A percentile compares a stretch with the other conserved stretches of the same genome.
Evolutionary conservation across 2,888 invertebrate species (phyloP).

Genomic region (Orthonychiurus folsomi): DNA sequence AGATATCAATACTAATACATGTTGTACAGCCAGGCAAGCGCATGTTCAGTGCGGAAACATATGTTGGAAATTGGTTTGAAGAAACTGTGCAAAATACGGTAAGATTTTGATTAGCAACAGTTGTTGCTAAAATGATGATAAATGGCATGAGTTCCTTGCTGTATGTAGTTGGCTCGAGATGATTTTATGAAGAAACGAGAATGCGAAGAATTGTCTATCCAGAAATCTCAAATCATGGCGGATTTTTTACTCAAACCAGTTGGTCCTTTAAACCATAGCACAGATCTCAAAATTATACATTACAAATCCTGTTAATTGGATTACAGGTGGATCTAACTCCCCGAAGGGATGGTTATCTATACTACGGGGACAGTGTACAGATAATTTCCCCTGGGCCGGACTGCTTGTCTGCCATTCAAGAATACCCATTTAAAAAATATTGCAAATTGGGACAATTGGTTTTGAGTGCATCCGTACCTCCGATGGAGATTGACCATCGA

Average conservation of each 20-base stretch:
- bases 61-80: conserved; percentile 38
- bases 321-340: conserved; percentile 18
- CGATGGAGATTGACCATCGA: conserved; percentile 26
- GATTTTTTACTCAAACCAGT: conserved; percentile 34
- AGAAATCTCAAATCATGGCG: conserved; percentile 36
- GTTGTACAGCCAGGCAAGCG: conserved; percentile 5
- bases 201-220: conserved; percentile 34
- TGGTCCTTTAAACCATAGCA: not conserved
- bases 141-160: no score
- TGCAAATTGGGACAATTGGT: conserved; percentile 29
- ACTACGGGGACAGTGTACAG: conserved; percentile 35
- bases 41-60: conserved; percentile 32
- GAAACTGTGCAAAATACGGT: conserved; percentile 34
- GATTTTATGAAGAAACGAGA: conserved; percentile 34
- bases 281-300: not conserved
- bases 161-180: conserved; percentile 26
- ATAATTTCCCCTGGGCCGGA: conserved; percentile 35
- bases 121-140: no score
- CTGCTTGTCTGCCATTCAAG: conserved; percentile 24
- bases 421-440: conserved; percentile 30
- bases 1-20: no score
- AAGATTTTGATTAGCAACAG: no score
- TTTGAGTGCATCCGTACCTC: conserved; percentile 32
- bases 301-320: not conserved
- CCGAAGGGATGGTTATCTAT: conserved; percentile 19